Evolutionary conservation across 1,140 invertebrate genomes (phyloP).

Genomic region (Stegodyphus dumicola): DNA sequence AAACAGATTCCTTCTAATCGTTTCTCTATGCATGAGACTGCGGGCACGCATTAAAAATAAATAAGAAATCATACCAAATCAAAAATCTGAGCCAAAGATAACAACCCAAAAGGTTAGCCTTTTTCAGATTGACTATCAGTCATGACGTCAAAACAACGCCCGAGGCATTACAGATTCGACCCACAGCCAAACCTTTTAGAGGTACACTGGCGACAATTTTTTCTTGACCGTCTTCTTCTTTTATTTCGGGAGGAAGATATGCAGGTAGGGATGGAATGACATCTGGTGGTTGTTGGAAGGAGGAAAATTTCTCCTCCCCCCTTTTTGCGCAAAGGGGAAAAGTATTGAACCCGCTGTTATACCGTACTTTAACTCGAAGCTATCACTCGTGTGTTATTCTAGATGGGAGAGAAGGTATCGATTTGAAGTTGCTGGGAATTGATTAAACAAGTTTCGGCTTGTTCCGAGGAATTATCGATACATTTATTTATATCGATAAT

Average conservation of each 20-base stretch:
- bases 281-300: background rate
- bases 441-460: no score
- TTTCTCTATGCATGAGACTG: conserved; percentile 44
- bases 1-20: conserved; percentile 18
- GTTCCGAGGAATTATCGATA: no score
- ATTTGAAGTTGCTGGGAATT: no score
- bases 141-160: conserved; percentile 11
- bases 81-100: conserved; percentile 19
- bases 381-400: no score
- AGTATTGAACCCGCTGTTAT: no score
- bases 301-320: no score
- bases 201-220: conserved; percentile 28
- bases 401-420: no score
- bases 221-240: background rate
- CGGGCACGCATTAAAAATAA: conserved; percentile 24
- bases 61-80: conserved; percentile 21
- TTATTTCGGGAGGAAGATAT: no score
- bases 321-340: no score
- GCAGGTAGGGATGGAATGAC: conserved; percentile 25
- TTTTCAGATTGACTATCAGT: conserved; percentile 42
- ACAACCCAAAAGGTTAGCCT: conserved; percentile 54
- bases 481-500: no score
- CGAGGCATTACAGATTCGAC: no score
- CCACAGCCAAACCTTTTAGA: background rate
- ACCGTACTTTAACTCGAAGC: no score